Evolutionary conservation across 37 sponge, comb jelly and placozoan genomes (phyloP), one percentile per base, ranked within the genome.

Genomic region (Aphrocallistes beatrix): DNA sequence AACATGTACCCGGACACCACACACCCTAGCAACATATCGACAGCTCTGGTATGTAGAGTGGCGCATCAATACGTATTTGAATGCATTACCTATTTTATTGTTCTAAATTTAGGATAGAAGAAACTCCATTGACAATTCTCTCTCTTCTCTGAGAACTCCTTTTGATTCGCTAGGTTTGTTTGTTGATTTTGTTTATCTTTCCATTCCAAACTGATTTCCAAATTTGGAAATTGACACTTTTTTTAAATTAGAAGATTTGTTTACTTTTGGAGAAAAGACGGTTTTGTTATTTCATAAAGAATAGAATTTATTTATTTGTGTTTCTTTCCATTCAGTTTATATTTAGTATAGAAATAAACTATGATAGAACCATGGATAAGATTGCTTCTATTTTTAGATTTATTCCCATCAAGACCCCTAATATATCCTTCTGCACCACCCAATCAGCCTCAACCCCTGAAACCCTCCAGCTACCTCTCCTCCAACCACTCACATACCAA

Each of bases 301-400:
- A n/a, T n/a, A n/a, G n/a, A n/a, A n/a, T n/a, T n/a, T n/a, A n/a
- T n/a, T n/a, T n/a, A n/a, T n/a, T n/a, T n/a, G n/a, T n/a, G n/a
- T n/a, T n/a, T n/a, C n/a, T n/a, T n/a, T n/a, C n/a, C n/a, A n/a
- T n/a, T n/a, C n/a, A n/a, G n/a, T n/a, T n/a, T n/a, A n/a, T n/a
- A n/a, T n/a, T n/a, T n/a, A n/a, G n/a, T n/a, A n/a, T n/a, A n/a
- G n/a, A n/a, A n/a, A n/a, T n/a, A n/a, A n/a, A n/a, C n/a, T n/a
- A n/a, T n/a, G n/a, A n/a, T n/a, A n/a, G n/a, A n/a, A n/a, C n/a
- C n/a, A n/a, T n/a, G n/a, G n/a, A n/a, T n/a, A n/a, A n/a, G n/a
- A n/a, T n/a, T n/a, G n/a, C n/a, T 60, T 60, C 75, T 60, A 60
- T 60, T 60, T 60, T 19, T 60, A 60, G 75, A 60, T 28, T 25